Evolutionary conservation across 2,888 invertebrate species (phyloP), one percentile per base, ranked within the genome.

Genomic region (Aspidapion aeneum): DNA sequence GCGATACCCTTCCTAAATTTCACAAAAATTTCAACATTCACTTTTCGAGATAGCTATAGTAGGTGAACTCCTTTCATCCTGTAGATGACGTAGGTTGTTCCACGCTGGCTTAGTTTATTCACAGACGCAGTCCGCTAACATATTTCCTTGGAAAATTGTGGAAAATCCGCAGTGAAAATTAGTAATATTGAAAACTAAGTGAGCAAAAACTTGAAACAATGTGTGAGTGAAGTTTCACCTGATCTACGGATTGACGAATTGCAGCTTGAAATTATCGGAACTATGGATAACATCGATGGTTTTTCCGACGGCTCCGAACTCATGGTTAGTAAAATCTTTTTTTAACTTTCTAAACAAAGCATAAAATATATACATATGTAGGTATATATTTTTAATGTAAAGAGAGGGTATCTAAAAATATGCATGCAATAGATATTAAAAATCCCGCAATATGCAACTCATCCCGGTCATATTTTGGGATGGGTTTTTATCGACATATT

Each of bases 201-300:
- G 66, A 51, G 18, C 51, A 21, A 12, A 52, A 54, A 18, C 54
- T 21, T 21, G 56, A 59, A 48, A 57, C 49, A 60, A 60, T 60
- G 56, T 48, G 62, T 57, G 54, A 52, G 20, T 62, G 60, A 55
- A 49, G 48, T 20, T 20, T 56, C 55, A 56, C 49, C 7, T 52
- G 52, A 52, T n/a, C 52, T 9, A 52, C 5, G 19, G 19, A 62
- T 9, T 71, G 62, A 70, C 58, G 73, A 74, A 66, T 67, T 73
- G 57, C 67, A 74, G 21, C 71, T 72, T 58, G 66, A 69, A 18
- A 67, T 73, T 63, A 73, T 71, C 64, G 70, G 66, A 58, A 73
- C 73, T 63, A 71, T 76, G 72, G 77, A 76, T 63, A 76, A 74
- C 58, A 77, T 78, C 70, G 79, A 79, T 66, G 72, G 75, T 55